A percentile compares a stretch with the other conserved stretches of the same genome.
These are phyloP conservation scores for Tapirus indicus DNA, from an alignment of 2,797 vertebrate species.

Conservation along the genomic window DNA sequence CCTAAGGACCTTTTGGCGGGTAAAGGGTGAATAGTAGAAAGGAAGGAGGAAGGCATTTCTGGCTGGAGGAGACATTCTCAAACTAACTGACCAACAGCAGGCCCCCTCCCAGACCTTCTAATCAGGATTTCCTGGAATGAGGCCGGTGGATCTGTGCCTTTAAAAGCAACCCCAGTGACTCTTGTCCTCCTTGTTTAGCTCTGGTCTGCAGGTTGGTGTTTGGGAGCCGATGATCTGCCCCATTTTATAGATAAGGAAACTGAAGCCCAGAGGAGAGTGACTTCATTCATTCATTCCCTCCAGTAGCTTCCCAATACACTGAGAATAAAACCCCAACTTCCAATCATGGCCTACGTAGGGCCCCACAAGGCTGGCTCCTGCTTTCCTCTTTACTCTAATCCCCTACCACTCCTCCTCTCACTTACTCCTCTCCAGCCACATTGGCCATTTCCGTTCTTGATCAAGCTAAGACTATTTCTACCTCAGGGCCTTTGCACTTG, in stretches of 20 bases:
- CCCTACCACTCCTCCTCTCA: neutral
- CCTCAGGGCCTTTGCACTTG: neutral
- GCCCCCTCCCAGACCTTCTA: neutral
- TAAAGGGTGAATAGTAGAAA: neutral
- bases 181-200: neutral
- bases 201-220: neutral
- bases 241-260: slow-evolving; percentile 1
- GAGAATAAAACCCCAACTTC: neutral
- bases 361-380: neutral
- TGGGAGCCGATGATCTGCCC: neutral
- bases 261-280: neutral
- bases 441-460: neutral
- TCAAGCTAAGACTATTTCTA: neutral
- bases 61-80: neutral
- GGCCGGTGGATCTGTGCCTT: neutral
- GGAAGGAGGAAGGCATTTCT: neutral
- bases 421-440: neutral
- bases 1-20: neutral
- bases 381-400: neutral
- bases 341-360: neutral
- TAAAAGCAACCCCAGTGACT: neutral
- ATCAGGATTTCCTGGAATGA: neutral
- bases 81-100: neutral
- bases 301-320: neutral
- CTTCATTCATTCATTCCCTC: neutral